Conservation (phyloP, 64 coral and sea anemone species). For the Montipora foliosa region DNA sequence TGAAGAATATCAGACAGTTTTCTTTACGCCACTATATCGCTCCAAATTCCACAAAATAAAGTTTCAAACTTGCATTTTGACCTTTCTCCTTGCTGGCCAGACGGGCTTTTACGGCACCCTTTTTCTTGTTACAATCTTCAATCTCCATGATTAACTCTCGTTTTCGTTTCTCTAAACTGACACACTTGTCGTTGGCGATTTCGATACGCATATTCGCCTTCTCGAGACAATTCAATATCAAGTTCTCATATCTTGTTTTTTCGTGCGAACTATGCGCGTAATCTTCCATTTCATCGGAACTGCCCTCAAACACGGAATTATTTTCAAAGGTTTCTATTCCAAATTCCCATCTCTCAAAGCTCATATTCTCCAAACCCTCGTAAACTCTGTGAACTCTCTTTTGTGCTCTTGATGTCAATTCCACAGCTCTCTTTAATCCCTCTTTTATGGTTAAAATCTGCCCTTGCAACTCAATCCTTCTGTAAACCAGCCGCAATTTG, state of each 20-base stretch:
- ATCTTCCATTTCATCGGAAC: neutral
- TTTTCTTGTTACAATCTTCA: constrained; percentile 25
- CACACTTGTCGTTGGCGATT: neutral
- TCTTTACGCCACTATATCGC: neutral
- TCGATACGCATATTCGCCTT: constrained; percentile 6
- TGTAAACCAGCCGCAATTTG: constrained; percentile 23
- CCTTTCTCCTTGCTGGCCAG: neutral
- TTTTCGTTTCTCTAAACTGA: neutral
- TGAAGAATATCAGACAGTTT: neutral
- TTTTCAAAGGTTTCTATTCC: neutral
- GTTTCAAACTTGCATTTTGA: constrained; percentile 24
- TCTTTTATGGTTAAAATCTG: constrained; percentile 12
- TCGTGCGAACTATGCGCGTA: neutral
- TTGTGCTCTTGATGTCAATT: constrained; percentile 15
- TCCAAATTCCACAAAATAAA: constrained; percentile 41
- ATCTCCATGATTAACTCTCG: constrained; percentile 25
- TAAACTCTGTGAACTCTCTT: neutral
- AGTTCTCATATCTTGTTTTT: neutral
- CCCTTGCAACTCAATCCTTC: neutral
- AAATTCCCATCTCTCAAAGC: constrained; percentile 2
- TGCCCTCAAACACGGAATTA: neutral
- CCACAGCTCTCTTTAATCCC: constrained; percentile 14
- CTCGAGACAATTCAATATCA: neutral
- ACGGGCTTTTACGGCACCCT: neutral
- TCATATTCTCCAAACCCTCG: constrained; percentile 2